A percentile compares a stretch with the other conserved stretches of the same genome.
These are phyloP conservation scores for Eurystomus glaucurus DNA, from an alignment of 2,797 vertebrate genomes.

Conservation along the genomic window DNA sequence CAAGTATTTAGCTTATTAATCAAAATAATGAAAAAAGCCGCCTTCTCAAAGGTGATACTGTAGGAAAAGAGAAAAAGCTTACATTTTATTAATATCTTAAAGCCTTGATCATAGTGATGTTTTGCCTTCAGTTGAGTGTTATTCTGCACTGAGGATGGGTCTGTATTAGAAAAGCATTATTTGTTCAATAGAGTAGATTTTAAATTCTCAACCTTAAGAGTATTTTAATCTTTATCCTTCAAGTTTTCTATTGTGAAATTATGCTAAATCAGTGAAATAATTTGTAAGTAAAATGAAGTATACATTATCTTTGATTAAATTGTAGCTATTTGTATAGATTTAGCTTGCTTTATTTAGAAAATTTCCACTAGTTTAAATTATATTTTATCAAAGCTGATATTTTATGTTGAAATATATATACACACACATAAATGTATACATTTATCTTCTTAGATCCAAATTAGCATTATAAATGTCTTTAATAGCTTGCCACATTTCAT, in stretches of 20 bases:
- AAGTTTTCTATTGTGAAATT: neutral
- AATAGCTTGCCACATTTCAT: neutral
- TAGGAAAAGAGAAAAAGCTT: neutral
- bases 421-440: accelerated
- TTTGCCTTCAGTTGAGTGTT: neutral
- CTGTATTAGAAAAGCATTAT: neutral
- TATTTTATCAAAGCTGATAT: neutral
- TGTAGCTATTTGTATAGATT: neutral
- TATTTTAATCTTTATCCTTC: neutral
- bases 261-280: neutral
- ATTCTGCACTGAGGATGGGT: neutral
- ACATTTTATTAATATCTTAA: neutral
- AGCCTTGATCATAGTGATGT: neutral
- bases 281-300: neutral
- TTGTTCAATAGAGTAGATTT: neutral
- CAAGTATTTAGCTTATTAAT: neutral
- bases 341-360: neutral
- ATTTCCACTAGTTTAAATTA: neutral
- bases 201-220: neutral
- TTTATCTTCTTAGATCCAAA: neutral
- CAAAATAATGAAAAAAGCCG: neutral
- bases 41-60: neutral
- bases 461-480: neutral
- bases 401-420: neutral
- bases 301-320: neutral